These are phyloP conservation scores for Phthorimaea operculella DNA, from an alignment of 1,140 invertebrate species.

Conservation along the genomic window DNA sequence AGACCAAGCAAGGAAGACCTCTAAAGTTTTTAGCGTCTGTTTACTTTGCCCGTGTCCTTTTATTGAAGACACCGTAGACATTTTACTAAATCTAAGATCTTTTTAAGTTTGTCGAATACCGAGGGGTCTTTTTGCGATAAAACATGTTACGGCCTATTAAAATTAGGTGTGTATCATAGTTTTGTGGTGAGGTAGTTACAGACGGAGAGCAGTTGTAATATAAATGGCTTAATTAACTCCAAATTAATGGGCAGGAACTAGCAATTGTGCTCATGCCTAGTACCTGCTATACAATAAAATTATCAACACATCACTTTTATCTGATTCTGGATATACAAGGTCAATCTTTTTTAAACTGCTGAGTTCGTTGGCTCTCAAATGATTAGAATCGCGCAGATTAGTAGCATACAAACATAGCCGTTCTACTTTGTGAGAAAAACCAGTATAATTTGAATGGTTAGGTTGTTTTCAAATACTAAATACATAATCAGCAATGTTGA, in stretches of 20 bases:
- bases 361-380: too few species aligned
- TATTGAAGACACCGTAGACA: too few species aligned
- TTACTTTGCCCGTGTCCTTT: too few species aligned
- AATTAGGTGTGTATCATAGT: constrained; percentile 3
- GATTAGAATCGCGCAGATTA: too few species aligned
- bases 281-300: background rate
- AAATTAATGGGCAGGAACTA: constrained; percentile 1
- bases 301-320: background rate
- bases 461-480: too few species aligned
- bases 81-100: background rate
- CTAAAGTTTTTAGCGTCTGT: background rate
- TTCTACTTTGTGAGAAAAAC: too few species aligned
- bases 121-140: background rate
- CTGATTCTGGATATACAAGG: too few species aligned
- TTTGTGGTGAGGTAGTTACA: background rate
- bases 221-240: constrained; percentile 2
- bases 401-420: too few species aligned
- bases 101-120: background rate
- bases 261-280: background rate
- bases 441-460: too few species aligned
- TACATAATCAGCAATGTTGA: too few species aligned
- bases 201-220: constrained; percentile 5
- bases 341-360: too few species aligned
- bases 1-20: background rate
- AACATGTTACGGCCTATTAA: background rate